Conservation (phyloP, 2,888 invertebrate genomes). For the Ferdinandea cuprea region DNA sequence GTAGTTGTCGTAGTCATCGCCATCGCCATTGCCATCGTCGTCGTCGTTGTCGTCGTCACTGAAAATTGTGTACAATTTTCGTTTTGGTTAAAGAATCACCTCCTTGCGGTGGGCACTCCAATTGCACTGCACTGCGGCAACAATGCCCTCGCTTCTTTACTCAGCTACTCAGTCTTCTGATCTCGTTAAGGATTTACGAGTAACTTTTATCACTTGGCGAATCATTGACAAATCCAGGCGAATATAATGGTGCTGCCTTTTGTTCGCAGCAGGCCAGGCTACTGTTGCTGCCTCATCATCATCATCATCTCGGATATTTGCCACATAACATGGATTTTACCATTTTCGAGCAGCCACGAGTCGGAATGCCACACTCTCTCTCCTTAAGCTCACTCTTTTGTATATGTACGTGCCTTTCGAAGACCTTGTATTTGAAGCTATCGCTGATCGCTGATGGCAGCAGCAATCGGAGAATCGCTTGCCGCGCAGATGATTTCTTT, state of each 20-base stretch:
- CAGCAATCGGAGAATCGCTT: constrained; percentile 63
- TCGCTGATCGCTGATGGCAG: constrained; percentile 68
- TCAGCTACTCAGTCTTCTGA: constrained; percentile 58
- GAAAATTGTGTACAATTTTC: constrained; percentile 58
- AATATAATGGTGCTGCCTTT: constrained; percentile 65
- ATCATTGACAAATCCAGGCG: constrained; percentile 83
- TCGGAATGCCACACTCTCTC: constrained; percentile 50
- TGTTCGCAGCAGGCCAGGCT: constrained; percentile 33
- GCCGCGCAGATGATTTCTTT: constrained; percentile 82
- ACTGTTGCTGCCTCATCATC: constrained; percentile 60
- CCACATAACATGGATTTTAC: constrained; percentile 75
- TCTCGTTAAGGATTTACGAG: constrained; percentile 81
- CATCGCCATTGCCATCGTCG: background rate
- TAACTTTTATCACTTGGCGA: constrained; percentile 83
- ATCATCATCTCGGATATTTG: constrained; percentile 72
- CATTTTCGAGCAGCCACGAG: constrained; percentile 65
- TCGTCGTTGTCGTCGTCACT: constrained; percentile 38
- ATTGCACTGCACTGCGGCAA: constrained; percentile 72
- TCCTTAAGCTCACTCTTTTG: constrained; percentile 3
- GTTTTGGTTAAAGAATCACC: constrained; percentile 42
- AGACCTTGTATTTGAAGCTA: constrained; percentile 57
- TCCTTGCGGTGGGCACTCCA: constrained; percentile 15
- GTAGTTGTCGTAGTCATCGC: constrained; percentile 20
- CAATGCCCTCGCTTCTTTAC: constrained; percentile 75
- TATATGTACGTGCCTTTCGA: constrained; percentile 21